Base-by-base conservation (phyloP, 2,113 vertebrate genomes). In the Xyrauchen texanus region DNA sequence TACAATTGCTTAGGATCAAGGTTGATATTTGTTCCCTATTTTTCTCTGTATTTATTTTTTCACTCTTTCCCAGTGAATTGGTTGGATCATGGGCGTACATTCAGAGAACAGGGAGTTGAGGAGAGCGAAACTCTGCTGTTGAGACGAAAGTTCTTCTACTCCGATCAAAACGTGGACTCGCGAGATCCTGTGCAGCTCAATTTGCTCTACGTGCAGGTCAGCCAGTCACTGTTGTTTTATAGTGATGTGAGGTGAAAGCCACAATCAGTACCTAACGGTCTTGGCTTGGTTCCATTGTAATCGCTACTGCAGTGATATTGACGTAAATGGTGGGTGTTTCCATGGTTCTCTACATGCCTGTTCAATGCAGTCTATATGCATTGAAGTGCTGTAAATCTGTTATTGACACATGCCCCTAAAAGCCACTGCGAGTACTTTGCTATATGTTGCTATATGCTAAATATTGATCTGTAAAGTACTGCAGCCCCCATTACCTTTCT, bases 151-250 rank as follows among this genome's bases (percentile, higher is more conserved):
- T 99, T 99, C 90, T 99, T 99, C 87, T 99, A 99, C 84, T 99
- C 97, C 0, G 97, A 99, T 87, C 97, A 98, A 90, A 99, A 99
- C 0, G 97, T 99, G 62, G 97, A 99, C 86, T 98, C 97, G 0
- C 90, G 97, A 83, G 97, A 98, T 87, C 97, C 97, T 0, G 97
- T 99, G 55, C 97, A 99, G 87, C 94, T 99, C 34, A 99, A 99
- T 89, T 89, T 99, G 84, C 96, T 99, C 60, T 99, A 98, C 73
- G 97, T 98, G 58, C 97, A 99, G 97, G 97, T 98, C 91, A 84
- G 81, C 44, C 13, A 62, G 15, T 47, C 62, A 60, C 44, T 78
- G 7, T 21, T 49, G 49, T 68, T 42, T 49, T 21, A 57, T 34
- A 49, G 10, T 49, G 42, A 16, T 67, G 42, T 46, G 63, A 16